Percentiles rank a stretch among this genome's conserved stretches.
Evolutionary conservation across 2,113 vertebrate genomes (phyloP).

Genomic region (Eulemur rufifrons): DNA sequence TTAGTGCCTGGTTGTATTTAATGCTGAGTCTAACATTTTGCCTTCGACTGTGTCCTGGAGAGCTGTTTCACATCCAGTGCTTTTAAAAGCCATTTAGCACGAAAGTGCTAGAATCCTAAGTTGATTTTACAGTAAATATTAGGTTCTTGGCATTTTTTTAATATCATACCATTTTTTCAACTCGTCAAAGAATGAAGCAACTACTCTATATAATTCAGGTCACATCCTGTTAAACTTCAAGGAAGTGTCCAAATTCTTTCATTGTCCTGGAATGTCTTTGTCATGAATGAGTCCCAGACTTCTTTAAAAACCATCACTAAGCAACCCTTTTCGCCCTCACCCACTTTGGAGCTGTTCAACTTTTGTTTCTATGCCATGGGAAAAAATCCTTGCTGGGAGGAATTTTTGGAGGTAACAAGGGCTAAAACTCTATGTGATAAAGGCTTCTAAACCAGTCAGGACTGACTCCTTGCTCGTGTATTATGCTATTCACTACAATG

Average conservation of each 20-base stretch:
- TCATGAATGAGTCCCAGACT: slow-evolving; percentile 51
- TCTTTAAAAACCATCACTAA: slow-evolving; percentile 60
- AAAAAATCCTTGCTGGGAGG: slow-evolving; percentile 61
- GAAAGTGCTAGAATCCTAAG: background rate
- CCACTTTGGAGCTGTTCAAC: slow-evolving; percentile 58
- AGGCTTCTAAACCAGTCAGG: slow-evolving; percentile 27
- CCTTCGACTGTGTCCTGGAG: background rate
- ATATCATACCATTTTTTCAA: slow-evolving; percentile 52
- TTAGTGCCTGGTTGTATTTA: background rate
- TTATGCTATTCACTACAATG: background rate
- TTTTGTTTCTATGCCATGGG: slow-evolving; percentile 74
- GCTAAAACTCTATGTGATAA: slow-evolving; percentile 17
- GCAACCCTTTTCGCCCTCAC: slow-evolving; percentile 59
- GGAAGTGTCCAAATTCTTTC: slow-evolving; percentile 47
- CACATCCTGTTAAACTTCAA: slow-evolving; percentile 59
- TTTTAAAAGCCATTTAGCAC: slow-evolving; percentile 40
- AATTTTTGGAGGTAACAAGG: slow-evolving; percentile 55
- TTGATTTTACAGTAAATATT: slow-evolving; percentile 61
- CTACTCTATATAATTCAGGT: slow-evolving; percentile 49
- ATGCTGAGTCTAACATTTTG: slow-evolving; percentile 33
- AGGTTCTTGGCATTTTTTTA: slow-evolving; percentile 50
- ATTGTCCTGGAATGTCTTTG: slow-evolving; percentile 67
- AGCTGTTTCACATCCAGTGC: slow-evolving; percentile 25
- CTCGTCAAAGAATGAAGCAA: slow-evolving; percentile 42
- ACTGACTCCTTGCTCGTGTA: slow-evolving; percentile 44